Conservation (phyloP, 2,888 invertebrate genomes). For the Trichopria drosophilae region DNA sequence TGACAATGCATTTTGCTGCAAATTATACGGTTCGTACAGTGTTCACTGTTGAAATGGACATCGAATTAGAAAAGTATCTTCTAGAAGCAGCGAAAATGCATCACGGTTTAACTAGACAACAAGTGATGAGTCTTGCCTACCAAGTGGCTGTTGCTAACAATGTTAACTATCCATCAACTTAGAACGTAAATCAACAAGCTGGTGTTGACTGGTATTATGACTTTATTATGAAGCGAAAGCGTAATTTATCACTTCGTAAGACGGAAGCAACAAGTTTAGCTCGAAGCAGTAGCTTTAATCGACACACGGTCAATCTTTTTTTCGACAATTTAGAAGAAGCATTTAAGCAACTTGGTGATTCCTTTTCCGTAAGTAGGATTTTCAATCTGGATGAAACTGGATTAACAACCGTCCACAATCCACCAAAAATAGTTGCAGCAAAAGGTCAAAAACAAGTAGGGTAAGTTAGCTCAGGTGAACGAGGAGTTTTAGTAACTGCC, state of each 20-base stretch:
- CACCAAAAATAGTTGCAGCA: constrained; percentile 47
- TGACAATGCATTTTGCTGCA: constrained; percentile 5
- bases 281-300: constrained; percentile 40
- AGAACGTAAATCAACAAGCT: too few species aligned
- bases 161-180: constrained; percentile 29
- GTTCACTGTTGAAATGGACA: too few species aligned
- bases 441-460: constrained; percentile 55
- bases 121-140: constrained; percentile 34
- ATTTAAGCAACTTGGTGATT: constrained; percentile 29
- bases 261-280: constrained; percentile 42
- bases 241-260: constrained; percentile 35
- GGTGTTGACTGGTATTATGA: constrained; percentile 33
- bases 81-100: constrained; percentile 37
- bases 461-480: constrained; percentile 51
- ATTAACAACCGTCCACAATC: constrained; percentile 54
- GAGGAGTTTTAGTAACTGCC: constrained; percentile 49
- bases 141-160: constrained; percentile 34
- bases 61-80: constrained; percentile 33
- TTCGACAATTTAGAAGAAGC: too few species aligned
- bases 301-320: constrained; percentile 38
- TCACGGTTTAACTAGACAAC: constrained; percentile 36
- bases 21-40: too few species aligned
- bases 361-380: constrained; percentile 40
- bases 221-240: constrained; percentile 30
- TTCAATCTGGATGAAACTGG: constrained; percentile 56